Conservation (phyloP, 2,797 vertebrate species). For the Semaprochilodus insignis region DNA sequence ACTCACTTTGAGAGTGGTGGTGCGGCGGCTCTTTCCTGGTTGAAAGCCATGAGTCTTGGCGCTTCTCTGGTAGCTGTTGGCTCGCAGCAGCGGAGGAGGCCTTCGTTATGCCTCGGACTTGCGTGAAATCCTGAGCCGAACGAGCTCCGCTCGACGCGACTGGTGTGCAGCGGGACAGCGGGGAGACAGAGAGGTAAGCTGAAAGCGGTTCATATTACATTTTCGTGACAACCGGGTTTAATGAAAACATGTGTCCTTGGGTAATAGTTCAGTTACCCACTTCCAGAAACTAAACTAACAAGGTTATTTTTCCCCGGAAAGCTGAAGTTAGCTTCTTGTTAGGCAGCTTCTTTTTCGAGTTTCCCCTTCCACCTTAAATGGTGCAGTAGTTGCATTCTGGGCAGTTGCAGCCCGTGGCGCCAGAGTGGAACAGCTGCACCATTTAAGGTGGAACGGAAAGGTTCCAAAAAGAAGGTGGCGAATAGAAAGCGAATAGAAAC, state of each 20-base stretch:
- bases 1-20: not conserved
- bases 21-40: not conserved
- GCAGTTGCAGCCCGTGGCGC: too few species aligned
- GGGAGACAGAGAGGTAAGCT: conserved; percentile 28
- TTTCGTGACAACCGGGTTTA: not conserved
- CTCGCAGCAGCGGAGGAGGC: conserved; percentile 63
- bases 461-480: too few species aligned
- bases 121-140: conserved; percentile 53
- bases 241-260: not conserved
- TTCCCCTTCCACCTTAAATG: too few species aligned
- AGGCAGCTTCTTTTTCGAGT: too few species aligned
- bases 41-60: not conserved
- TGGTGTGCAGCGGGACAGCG: not conserved
- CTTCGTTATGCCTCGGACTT: conserved; percentile 72
- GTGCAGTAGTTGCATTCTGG: too few species aligned
- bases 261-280: not conserved
- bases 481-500: too few species aligned
- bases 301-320: too few species aligned
- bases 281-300: not conserved
- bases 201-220: not conserved
- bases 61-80: not conserved
- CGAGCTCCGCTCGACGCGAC: conserved; percentile 25
- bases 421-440: too few species aligned
- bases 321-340: too few species aligned
- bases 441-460: too few species aligned